Base-by-base conservation (phyloP, 2,797 vertebrate genomes). In the Mionectes olivaceus region DNA sequence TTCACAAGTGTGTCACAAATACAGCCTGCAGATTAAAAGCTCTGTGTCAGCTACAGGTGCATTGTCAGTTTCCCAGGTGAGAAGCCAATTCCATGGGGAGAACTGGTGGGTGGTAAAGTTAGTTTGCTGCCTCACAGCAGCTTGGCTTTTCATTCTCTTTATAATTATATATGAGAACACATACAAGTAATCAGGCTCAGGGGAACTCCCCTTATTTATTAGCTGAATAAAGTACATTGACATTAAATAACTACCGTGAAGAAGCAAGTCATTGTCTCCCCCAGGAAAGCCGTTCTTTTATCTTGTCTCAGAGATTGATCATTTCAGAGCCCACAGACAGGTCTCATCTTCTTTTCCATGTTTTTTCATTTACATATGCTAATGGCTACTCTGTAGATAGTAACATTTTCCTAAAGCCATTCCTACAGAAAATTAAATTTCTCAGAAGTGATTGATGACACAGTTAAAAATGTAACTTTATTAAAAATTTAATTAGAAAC, bases 281-380 rank as follows among this genome's bases (percentile, higher is more conserved):
- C 83, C 79, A 80, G 85, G 82, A 87, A 91, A 87, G 65, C 13
- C 69, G 64, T 95, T 93, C 92, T 77, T 95, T 95, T 91, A 85
- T 94, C 94, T 87, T 93, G 82, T 93, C 92, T 91, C 69, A 41
- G 79, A 95, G 94, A 96, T 69, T 89, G 87, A 95, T 96, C 68
- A 89, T 96, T 96, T 87, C 77, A 85, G 76, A 89, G 84, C 73
- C 65, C 65, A 78, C 79, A 91, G 93, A 96, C 89, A 94, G 61
- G 57, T 94, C 89, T 95, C 92, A 95, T 95, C 93, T 93, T 97
- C 90, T 94, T 96, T 95, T 82, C 82, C 84, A 49, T 92, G 90
- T 95, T 95, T 94, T 93, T 63, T 28, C 92, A 95, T 95, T 95
- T 97, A 95, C 68, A 87, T 95, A 89, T 93, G 93, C 57, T 94